These are phyloP conservation scores for Periophthalmus magnuspinnatus DNA, from an alignment of 2,797 vertebrate species.

Conservation along the genomic window DNA sequence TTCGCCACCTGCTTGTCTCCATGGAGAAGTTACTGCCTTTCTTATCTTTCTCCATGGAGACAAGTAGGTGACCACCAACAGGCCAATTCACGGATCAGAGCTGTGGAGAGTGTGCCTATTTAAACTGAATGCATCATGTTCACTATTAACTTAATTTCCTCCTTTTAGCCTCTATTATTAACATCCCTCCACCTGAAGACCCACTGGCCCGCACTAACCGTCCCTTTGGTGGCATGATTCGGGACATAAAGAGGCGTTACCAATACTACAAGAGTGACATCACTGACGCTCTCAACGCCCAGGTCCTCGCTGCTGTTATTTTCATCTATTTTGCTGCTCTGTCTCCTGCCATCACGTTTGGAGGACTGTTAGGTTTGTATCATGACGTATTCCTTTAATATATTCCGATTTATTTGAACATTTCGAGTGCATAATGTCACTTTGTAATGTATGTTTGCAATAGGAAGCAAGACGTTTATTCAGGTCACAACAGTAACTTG, in stretches of 20 bases:
- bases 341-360: slow-evolving; percentile 93
- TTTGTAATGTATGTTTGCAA: too few species aligned
- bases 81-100: too few species aligned
- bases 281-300: slow-evolving; percentile 85
- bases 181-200: slow-evolving; percentile 73
- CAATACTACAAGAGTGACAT: slow-evolving; percentile 91
- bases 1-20: too few species aligned
- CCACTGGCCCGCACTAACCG: slow-evolving; percentile 82
- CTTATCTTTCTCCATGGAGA: too few species aligned
- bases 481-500: too few species aligned
- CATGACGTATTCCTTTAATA: neutral
- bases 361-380: slow-evolving; percentile 87
- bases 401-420: neutral
- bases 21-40: too few species aligned
- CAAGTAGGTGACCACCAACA: too few species aligned
- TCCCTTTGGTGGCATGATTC: slow-evolving; percentile 87
- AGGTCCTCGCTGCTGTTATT: slow-evolving; percentile 91
- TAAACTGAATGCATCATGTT: neutral
- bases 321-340: slow-evolving; percentile 98
- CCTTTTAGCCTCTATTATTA: slow-evolving; percentile 51
- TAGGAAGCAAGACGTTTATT: too few species aligned
- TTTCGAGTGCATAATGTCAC: too few species aligned
- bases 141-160: neutral
- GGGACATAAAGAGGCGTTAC: slow-evolving; percentile 87
- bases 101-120: neutral